Evolutionary conservation across 2,113 vertebrate species (phyloP).

Genomic region (Galbula dea): DNA sequence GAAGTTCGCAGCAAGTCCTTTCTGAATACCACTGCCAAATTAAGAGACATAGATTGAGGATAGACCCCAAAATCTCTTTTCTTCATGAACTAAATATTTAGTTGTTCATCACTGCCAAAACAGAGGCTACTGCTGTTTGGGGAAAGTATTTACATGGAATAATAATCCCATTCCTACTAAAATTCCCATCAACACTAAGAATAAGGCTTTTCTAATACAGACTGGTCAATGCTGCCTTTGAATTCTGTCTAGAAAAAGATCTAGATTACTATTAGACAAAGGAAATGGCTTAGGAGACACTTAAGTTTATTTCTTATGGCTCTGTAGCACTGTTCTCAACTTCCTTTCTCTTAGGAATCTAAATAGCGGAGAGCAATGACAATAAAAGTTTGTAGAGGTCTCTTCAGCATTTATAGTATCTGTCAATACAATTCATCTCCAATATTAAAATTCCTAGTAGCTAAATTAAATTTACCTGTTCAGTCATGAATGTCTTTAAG

Average conservation of each 20-base stretch:
- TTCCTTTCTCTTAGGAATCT: background rate
- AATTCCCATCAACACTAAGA: background rate
- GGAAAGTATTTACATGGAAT: background rate
- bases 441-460: slow-evolving; percentile 27
- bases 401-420: background rate
- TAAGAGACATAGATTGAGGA: background rate
- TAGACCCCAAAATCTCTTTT: background rate
- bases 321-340: background rate
- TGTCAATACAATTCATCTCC: background rate
- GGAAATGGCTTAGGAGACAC: background rate
- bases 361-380: background rate
- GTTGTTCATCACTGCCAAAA: background rate
- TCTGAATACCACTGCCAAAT: background rate
- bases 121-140: background rate
- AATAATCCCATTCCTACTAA: background rate
- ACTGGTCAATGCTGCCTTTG: background rate
- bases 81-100: background rate
- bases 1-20: background rate
- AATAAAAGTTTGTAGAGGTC: slow-evolving; percentile 5
- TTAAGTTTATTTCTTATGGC: background rate
- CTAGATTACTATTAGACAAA: background rate
- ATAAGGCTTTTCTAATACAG: background rate
- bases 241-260: background rate
- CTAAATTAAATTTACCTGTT: slow-evolving; percentile 19
- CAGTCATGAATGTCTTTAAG: background rate